These are phyloP conservation scores for Microhierax caerulescens DNA, from an alignment of 2,797 vertebrate species.

Conservation along the genomic window DNA sequence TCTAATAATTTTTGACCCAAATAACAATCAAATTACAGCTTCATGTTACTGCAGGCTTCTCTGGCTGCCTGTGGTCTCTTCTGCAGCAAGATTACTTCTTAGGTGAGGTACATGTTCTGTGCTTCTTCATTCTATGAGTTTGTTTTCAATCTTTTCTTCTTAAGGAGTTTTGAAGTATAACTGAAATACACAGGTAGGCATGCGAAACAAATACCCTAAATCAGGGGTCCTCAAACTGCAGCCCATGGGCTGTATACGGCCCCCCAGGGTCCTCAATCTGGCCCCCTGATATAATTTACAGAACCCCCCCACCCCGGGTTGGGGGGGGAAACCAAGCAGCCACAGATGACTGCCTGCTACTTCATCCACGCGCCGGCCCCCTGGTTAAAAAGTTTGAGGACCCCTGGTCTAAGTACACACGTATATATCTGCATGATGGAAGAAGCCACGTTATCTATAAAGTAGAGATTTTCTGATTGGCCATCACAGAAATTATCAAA, in stretches of 20 bases:
- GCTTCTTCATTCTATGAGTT: not conserved
- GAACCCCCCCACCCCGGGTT: too few relatives aligned
- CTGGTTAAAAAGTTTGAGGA: too few relatives aligned
- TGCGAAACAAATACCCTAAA: not conserved
- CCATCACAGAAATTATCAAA: not conserved
- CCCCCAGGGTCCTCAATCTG: too few relatives aligned
- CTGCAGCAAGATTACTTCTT: not conserved
- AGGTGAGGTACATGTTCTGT: not conserved
- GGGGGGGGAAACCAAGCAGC: too few relatives aligned
- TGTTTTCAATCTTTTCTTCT: not conserved
- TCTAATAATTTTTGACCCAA: not conserved
- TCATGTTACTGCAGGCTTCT: not conserved
- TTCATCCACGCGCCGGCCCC: too few relatives aligned
- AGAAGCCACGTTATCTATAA: not conserved
- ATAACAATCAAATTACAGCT: not conserved
- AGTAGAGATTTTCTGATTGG: not conserved
- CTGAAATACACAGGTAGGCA: accelerated
- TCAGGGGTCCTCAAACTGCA: too few relatives aligned
- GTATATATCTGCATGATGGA: not conserved
- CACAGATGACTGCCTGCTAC: too few relatives aligned
- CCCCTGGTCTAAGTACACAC: too few relatives aligned
- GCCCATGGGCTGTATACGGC: too few relatives aligned
- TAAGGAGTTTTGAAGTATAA: not conserved
- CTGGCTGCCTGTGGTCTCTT: not conserved
- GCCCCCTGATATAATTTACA: too few relatives aligned